Evolutionary conservation across 2,113 vertebrate genomes (phyloP), one percentile per base, ranked within the genome.

Genomic region (Prinia subflava): DNA sequence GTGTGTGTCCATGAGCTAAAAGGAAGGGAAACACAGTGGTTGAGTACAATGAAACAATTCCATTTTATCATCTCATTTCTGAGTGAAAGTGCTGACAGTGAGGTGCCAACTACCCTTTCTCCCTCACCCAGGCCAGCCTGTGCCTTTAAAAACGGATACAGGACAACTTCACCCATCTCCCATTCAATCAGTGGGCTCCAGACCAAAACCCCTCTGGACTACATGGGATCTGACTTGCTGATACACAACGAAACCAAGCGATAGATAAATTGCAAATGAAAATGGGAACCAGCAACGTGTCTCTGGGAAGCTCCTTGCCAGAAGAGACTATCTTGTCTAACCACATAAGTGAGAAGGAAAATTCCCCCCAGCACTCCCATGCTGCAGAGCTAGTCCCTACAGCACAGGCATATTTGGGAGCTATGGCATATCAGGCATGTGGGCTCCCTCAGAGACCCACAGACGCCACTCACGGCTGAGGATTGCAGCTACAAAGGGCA

Each of bases 211-310:
- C 23, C 27, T 64, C 62, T 25, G 50, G 47, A 74, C 59, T 56
- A 56, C 35, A 44, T 0, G 14, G 42, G 21, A 81, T 64, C 42
- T 63, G n/a, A 59, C 64, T 88, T 60, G 30, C 42, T 70, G 41
- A 59, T 55, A 28, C 2, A 17, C 19, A 91, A 77, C 33, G 71
- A 94, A 86, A 85, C 39, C 28, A 90, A 80, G 52, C 28, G 28
- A 80, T 42, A 89, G 65, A 95, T 59, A 88, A 85, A 88, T 15
- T 86, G 85, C 88, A 92, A 77, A 87, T 83, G 59, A 74, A 89
- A 93, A 62, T 18, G n/a, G 35, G 33, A 90, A 81, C 42, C 25
- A 88, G 52, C 8, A 27, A 82, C 69, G 12, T 12, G 35, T 55
- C 46, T 88, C 92, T 82, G 41, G 76, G 78, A 92, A 86, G 50